phyloP scores from a whole-genome alignment of 2,888 invertebrate species.

The Agrotis clavis region DNA sequence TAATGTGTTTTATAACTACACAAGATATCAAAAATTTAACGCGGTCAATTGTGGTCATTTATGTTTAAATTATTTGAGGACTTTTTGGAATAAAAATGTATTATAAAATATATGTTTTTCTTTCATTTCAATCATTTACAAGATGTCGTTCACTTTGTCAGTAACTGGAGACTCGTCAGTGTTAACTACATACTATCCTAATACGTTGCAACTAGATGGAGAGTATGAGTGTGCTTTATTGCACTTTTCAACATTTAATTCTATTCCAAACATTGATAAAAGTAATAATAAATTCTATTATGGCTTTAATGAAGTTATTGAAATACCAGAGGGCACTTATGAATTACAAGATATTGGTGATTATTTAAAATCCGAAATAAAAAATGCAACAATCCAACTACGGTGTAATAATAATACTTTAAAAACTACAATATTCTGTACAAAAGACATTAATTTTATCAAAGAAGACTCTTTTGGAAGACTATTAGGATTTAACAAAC shows the following conservation, averaged over 20 bases:
- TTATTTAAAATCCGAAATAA: no score
- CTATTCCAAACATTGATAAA: neutral
- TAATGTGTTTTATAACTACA: neutral
- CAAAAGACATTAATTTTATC: no score
- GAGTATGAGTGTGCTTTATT: conserved; percentile 3
- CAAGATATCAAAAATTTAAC: conserved; percentile 1
- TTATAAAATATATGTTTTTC: neutral
- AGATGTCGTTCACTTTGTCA: no score
- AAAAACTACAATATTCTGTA: no score
- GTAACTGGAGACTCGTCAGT: no score
- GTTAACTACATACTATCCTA: no score
- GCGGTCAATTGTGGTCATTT: conserved; percentile 2
- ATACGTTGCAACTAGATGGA: neutral
- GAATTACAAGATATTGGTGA: no score
- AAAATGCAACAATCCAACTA: no score
- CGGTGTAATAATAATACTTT: no score
- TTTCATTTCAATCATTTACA: conserved; percentile 11
- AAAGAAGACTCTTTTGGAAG: no score
- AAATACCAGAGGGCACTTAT: no score
- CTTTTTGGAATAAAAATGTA: conserved; percentile 1
- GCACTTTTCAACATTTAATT: conserved; percentile 6
- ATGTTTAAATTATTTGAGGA: conserved; percentile 1
- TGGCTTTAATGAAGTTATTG: neutral
- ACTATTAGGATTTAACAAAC: no score
- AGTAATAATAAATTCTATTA: neutral